A percentile compares a stretch with the other conserved stretches of the same genome.
Evolutionary conservation across 2,797 vertebrate species (phyloP).

Genomic region (Amblyraja radiata): DNA sequence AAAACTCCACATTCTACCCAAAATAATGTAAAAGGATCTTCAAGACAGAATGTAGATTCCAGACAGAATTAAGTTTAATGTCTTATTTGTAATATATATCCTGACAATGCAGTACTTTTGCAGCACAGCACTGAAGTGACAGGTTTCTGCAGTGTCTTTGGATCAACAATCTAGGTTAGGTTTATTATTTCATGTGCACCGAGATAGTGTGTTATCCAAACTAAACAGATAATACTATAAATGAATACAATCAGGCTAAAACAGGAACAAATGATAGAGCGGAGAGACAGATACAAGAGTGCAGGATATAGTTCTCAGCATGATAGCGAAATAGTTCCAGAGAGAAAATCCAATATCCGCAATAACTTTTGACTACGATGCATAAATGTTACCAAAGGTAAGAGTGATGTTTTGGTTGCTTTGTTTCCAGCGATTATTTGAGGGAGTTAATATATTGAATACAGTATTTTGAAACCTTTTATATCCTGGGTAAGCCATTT

Average conservation of each 20-base stretch:
- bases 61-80: background rate
- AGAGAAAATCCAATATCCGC: too few relatives aligned
- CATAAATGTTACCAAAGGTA: background rate
- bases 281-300: too few relatives aligned
- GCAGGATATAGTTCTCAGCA: too few relatives aligned
- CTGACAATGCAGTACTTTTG: background rate
- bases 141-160: background rate
- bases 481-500: background rate
- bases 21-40: background rate
- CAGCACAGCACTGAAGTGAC: background rate
- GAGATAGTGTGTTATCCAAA: too few relatives aligned
- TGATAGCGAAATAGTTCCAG: too few relatives aligned
- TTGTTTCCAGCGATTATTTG: background rate
- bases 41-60: background rate
- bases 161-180: background rate
- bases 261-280: too few relatives aligned
- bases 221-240: too few relatives aligned
- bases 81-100: background rate
- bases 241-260: too few relatives aligned
- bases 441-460: background rate
- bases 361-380: background rate
- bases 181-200: too few relatives aligned
- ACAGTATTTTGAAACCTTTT: background rate
- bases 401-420: background rate
- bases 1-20: too few relatives aligned